These are phyloP conservation scores for Gymnarchus niloticus DNA, from an alignment of 2,113 vertebrate species.

Conservation along the genomic window DNA sequence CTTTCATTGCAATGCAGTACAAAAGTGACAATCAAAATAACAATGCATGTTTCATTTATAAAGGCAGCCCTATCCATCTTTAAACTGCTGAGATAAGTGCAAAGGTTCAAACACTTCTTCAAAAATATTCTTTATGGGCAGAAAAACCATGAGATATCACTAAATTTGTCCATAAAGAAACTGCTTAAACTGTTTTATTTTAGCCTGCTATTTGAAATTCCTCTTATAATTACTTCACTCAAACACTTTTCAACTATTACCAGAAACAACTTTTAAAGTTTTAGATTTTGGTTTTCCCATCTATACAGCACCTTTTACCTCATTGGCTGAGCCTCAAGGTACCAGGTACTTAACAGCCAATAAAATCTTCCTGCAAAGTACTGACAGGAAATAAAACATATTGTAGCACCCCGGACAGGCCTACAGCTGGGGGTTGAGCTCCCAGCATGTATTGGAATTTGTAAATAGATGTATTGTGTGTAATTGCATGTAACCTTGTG, in stretches of 20 bases:
- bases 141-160: neutral
- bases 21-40: neutral
- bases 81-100: neutral
- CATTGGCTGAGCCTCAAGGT: neutral
- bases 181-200: neutral
- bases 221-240: slow-evolving; percentile 3
- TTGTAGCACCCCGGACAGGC: neutral
- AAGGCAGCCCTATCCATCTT: neutral
- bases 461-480: neutral
- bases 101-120: neutral
- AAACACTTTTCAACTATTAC: slow-evolving; percentile 5
- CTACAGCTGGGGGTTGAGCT: neutral
- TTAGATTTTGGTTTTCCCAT: neutral
- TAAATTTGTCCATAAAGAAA: neutral
- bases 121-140: too few relatives aligned
- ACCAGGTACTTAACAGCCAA: neutral
- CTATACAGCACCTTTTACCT: neutral
- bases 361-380: neutral
- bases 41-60: too few relatives aligned
- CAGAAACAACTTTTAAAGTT: neutral
- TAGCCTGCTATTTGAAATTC: neutral
- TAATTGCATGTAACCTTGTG: too few relatives aligned
- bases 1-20: neutral
- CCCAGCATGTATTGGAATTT: neutral
- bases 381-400: neutral